Percentiles rank a stretch among this genome's conserved stretches.
These are phyloP conservation scores for Clepsis dumicolana DNA, from an alignment of 2,888 invertebrate genomes.

Conservation along the genomic window DNA sequence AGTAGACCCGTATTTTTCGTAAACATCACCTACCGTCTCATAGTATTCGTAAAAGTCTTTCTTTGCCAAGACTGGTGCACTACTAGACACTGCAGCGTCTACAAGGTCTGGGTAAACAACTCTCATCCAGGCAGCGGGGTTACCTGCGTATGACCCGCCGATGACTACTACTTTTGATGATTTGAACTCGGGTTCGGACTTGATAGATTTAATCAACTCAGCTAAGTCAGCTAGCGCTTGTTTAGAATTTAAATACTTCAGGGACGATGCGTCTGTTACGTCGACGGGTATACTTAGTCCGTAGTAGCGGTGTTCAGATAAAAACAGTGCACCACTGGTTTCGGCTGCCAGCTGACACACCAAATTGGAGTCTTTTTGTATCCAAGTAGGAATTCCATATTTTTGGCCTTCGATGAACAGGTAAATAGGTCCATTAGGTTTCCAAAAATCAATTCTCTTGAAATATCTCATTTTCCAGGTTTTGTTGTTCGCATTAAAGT, in stretches of 20 bases:
- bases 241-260: constrained; percentile 66
- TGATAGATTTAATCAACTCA: constrained; percentile 59
- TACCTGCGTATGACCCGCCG: constrained; percentile 77
- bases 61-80: constrained; percentile 76
- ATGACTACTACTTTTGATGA: constrained; percentile 72
- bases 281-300: constrained; percentile 72
- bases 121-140: constrained; percentile 77
- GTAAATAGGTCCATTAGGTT: constrained; percentile 66
- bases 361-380: constrained; percentile 63
- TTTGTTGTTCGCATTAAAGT: constrained; percentile 65
- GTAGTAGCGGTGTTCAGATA: constrained; percentile 76
- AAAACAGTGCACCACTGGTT: constrained; percentile 73
- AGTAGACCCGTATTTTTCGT: constrained; percentile 65
- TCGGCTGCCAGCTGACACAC: constrained; percentile 69
- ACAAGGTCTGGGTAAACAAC: constrained; percentile 69
- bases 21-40: constrained; percentile 71
- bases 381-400: constrained; percentile 57
- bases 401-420: constrained; percentile 73
- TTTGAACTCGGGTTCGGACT: constrained; percentile 54
- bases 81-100: constrained; percentile 74
- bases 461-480: constrained; percentile 76
- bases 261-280: constrained; percentile 56
- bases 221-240: constrained; percentile 76
- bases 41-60: constrained; percentile 74
- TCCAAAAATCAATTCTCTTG: constrained; percentile 66